Evolutionary conservation across 2,113 vertebrate species (phyloP).

Genomic region (Cisticola juncidis): DNA sequence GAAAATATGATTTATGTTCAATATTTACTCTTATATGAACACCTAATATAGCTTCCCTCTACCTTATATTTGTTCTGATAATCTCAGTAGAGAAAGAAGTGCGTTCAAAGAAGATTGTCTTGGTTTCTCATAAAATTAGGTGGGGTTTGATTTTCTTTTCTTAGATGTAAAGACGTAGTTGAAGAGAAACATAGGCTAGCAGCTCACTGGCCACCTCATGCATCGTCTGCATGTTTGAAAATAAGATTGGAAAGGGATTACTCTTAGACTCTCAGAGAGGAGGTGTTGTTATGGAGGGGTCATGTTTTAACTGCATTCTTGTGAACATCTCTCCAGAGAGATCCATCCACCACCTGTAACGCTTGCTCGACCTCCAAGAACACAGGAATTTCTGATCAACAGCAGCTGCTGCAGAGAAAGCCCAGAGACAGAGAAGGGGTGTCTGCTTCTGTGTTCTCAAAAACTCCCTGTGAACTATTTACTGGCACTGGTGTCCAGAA

Average conservation of each 20-base stretch:
- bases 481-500: not conserved
- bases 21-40: not conserved
- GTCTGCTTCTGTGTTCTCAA: not conserved
- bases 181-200: not conserved
- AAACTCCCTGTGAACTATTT: not conserved
- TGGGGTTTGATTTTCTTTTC: not conserved
- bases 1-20: not conserved
- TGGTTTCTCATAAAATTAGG: not conserved
- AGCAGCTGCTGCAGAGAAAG: not conserved
- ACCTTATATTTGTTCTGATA: not conserved
- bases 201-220: not conserved
- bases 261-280: not conserved
- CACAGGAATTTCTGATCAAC: not conserved
- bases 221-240: not conserved
- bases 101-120: not conserved
- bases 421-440: not conserved
- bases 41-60: not conserved
- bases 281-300: not conserved
- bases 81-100: not conserved
- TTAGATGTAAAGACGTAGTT: not conserved
- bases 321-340: not conserved
- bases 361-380: not conserved
- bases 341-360: not conserved
- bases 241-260: not conserved
- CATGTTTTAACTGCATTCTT: not conserved